Conservation (phyloP, 2,888 invertebrate genomes). For the Lasioglossum villosulum region DNA sequence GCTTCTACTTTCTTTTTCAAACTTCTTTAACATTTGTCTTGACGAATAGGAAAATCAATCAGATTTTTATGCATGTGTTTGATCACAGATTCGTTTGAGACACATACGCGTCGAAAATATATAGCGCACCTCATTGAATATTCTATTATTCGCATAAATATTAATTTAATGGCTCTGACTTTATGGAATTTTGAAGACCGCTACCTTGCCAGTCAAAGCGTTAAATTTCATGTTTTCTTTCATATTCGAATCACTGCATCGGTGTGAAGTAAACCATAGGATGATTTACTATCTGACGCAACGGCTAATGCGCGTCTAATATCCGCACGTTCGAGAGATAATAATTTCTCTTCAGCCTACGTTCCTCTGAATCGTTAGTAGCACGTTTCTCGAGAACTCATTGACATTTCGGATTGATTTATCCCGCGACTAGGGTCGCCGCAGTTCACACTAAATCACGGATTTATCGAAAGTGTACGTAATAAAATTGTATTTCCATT, state of each 20-base stretch:
- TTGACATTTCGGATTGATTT: not conserved
- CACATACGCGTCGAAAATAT: too few relatives aligned
- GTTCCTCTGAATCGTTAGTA: not conserved
- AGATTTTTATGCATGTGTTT: too few relatives aligned
- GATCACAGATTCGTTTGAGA: too few relatives aligned
- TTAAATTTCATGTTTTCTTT: not conserved
- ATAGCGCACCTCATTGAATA: too few relatives aligned
- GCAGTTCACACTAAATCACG: not conserved
- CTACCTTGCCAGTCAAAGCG: not conserved
- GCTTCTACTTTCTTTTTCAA: too few relatives aligned
- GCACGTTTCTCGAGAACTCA: not conserved
- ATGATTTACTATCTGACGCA: constrained; percentile 17
- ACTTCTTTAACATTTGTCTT: too few relatives aligned
- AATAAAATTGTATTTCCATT: not conserved
- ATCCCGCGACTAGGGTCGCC: not conserved
- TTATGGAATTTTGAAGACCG: not conserved
- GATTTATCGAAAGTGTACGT: not conserved
- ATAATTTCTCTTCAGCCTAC: constrained; percentile 6
- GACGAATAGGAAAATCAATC: too few relatives aligned
- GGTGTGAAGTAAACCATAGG: not conserved
- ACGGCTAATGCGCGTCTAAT: constrained; percentile 22
- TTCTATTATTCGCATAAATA: too few relatives aligned
- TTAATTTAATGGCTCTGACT: too few relatives aligned
- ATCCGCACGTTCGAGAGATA: not conserved
- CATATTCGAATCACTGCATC: not conserved